Percentiles rank a stretch among this genome's conserved stretches.
Evolutionary conservation across 2,797 vertebrate genomes (phyloP).

Genomic region (Clarias laeviceps): DNA sequence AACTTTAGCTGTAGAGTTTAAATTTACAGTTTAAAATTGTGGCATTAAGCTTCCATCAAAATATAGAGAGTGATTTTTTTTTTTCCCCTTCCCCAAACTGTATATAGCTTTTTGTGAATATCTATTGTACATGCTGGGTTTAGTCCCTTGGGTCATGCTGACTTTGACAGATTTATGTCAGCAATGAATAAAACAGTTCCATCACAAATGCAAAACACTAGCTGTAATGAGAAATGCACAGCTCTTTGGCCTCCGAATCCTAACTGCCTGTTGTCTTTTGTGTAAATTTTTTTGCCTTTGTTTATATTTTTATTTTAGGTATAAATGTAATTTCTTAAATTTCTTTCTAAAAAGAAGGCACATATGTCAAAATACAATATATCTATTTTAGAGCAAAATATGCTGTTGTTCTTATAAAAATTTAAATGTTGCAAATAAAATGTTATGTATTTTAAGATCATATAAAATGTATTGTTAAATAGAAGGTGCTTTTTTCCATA

Average conservation of each 20-base stretch:
- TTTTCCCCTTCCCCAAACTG: conserved; percentile 4
- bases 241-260: conserved; percentile 8
- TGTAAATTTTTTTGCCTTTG: background rate
- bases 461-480: background rate
- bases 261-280: background rate
- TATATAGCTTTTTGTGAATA: conserved; percentile 14
- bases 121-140: conserved; percentile 19
- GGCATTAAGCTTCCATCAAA: conserved; percentile 29
- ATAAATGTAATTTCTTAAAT: background rate
- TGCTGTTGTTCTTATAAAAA: background rate
- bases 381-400: too few relatives aligned
- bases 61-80: conserved; percentile 30
- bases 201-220: conserved; percentile 38
- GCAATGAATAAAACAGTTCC: conserved; percentile 34
- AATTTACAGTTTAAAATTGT: background rate
- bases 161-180: conserved; percentile 37
- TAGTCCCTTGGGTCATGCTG: background rate
- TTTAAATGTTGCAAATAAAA: background rate
- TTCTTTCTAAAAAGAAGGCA: background rate
- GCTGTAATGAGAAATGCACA: background rate
- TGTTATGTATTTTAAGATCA: too few relatives aligned
- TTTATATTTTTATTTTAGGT: background rate
- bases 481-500: background rate
- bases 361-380: background rate
- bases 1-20: background rate